These are phyloP conservation scores for Suricata suricatta DNA, from an alignment of 2,113 vertebrate species.

Conservation along the genomic window DNA sequence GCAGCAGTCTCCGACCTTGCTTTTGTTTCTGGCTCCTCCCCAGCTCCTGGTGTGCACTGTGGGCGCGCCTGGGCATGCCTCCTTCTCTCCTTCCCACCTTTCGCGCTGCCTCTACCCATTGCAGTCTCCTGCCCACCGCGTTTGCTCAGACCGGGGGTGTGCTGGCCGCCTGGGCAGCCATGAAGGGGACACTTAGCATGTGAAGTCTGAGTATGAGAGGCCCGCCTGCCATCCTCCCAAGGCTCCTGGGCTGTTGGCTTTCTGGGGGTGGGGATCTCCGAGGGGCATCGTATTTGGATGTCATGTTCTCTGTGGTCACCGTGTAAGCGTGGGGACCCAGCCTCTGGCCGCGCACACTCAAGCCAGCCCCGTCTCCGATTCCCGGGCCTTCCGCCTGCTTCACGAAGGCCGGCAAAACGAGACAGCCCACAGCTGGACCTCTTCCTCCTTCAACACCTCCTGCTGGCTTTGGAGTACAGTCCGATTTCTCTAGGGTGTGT, in stretches of 20 bases:
- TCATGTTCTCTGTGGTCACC: neutral
- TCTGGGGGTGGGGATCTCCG: too few species aligned
- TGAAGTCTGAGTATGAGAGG: neutral
- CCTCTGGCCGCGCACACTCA: too few species aligned
- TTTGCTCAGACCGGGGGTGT: neutral
- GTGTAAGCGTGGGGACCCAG: neutral
- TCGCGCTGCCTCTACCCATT: rapidly evolving
- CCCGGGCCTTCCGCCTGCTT: too few species aligned
- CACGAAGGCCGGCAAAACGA: neutral
- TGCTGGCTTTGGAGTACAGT: neutral
- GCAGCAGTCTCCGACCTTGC: rapidly evolving
- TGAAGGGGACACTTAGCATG: neutral
- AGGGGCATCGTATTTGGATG: too few species aligned
- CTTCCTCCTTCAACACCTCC: neutral
- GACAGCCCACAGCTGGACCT: too few species aligned
- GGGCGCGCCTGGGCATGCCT: neutral
- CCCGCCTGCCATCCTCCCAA: neutral
- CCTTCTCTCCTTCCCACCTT: neutral
- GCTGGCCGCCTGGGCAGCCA: neutral
- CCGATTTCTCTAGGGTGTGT: neutral
- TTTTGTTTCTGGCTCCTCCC: neutral
- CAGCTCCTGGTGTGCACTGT: rapidly evolving
- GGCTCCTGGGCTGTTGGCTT: neutral
- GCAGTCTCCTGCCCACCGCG: neutral
- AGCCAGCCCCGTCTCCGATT: neutral